Base-by-base conservation (phyloP, 2,888 invertebrate species). In the Melinopterus prodromus region DNA sequence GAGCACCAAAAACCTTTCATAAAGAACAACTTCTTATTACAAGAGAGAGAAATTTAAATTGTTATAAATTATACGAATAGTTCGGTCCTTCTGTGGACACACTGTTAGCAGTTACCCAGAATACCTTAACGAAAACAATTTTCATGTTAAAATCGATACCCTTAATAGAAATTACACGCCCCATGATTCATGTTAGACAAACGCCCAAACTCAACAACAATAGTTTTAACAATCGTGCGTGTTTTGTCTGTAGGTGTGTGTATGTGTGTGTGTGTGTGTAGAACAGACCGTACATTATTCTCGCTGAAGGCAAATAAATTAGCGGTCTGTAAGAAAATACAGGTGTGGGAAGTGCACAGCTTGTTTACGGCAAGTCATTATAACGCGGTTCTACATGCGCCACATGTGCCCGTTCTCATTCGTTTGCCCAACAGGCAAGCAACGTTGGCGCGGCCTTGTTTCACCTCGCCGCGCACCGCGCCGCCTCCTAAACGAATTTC, bases 161-260 rank as follows among this genome's bases (percentile, higher is more conserved):
- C 53, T 53, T 9, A 12, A 7, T 7, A 53, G 53, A 53, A 53
- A 53, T 53, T 53, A 53, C 53, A 53, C 7, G 26, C 26, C 26
- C 26, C 26, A 26, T 26, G 3, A 53, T 53, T 53, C 5, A 53
- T 53, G 5, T 53, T 53, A 53, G 12, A 53, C 53, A 9, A 53
- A 53, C 53, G 9, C 7, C 53, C 53, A 12, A 53, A 53, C 7
- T 9, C 9, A 12, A 53, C 12, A 53, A 26, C 26, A 53, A 53
- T 53, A 53, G 53, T 53, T 53, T 53, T 53, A 53, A 53, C 53
- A 53, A 53, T 53, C 53, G 53, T 53, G 53, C 53, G 53, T 53
- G 53, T 53, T 53, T 53, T 53, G 26, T 26, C 26, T 53, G 53
- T 53, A 9, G 7, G 53, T 53, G 53, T 12, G 7, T 53, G 53